Base-by-base conservation (phyloP, 1,140 invertebrate species). In the Atopsyche davidsoni region DNA sequence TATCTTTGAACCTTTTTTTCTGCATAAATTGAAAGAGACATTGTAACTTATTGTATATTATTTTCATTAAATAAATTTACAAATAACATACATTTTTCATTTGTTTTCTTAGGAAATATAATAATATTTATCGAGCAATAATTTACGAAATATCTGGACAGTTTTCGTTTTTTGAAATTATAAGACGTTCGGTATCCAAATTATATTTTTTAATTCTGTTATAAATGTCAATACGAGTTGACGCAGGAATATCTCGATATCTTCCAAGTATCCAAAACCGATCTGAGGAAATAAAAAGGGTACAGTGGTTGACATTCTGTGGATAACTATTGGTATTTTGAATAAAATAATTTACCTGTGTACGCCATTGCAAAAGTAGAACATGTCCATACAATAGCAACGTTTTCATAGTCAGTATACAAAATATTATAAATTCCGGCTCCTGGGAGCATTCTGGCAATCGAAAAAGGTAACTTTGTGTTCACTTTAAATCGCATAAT, bases 371-470 rank as follows among this genome's bases (percentile, higher is more conserved):
- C 76, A 25, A 79, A 69, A 68, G 78, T 79, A 14, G 76, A 75
- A 60, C 85, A 87, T 7, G 83, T 83, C 78, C 80, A 86, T 13
- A 87, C 57, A 31, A 87, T 68, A 6, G 83, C 81, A 62, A 79
- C 85, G 47, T 75, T 76, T 0, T 76, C 70, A 64, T 86, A 87
- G 63, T 87, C 84, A 1, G 85, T 85, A 49, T 79, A 77, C 14
- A 87, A 68, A 3, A 87, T 69, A 60, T 78, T 75, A 64, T 86
- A 86, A 32, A 73, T 75, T 0, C 83, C 83, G 2, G 79, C 77
- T 11, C 80, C 81, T 1, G 83, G 82, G 49, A 84, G 61, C 55
- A 82, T 67, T n/a, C 79, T 70, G 2, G 78, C 77, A 25, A 86
- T 65, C 10, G 78, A 60, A 58, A 77, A 75, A 10, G 82, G 82